Percentiles rank a stretch among this genome's conserved stretches.
These are phyloP conservation scores for Hipposideros armiger DNA, from an alignment of 2,113 vertebrate species.

Conservation along the genomic window DNA sequence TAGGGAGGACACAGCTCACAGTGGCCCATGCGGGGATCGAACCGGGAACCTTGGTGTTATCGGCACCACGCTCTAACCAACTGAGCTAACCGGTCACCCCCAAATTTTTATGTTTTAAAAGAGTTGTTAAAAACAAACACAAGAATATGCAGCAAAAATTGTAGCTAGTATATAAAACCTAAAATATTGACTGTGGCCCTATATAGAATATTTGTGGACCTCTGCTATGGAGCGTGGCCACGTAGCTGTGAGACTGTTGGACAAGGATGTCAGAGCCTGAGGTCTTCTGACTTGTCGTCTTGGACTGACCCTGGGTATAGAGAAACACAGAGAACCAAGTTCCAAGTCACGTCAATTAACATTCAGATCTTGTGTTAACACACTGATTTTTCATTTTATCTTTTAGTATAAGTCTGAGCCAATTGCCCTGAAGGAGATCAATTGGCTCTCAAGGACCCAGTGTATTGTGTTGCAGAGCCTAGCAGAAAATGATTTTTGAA, in stretches of 20 bases:
- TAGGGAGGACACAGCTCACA: too few relatives aligned
- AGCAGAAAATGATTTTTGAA: conserved; percentile 12
- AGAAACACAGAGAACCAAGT: not conserved
- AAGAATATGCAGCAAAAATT: not conserved
- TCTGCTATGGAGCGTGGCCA: not conserved
- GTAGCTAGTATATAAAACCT: not conserved
- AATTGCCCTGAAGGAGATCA: not conserved
- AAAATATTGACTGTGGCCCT: not conserved
- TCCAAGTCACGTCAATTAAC: not conserved
- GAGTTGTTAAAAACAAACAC: not conserved
- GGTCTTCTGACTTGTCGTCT: not conserved
- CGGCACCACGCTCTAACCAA: too few relatives aligned
- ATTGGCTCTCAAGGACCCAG: not conserved
- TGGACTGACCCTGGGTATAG: not conserved
- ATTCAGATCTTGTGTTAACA: not conserved
- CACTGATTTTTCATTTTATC: conserved; percentile 21
- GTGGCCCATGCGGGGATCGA: too few relatives aligned
- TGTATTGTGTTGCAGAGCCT: not conserved
- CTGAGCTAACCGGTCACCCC: too few relatives aligned
- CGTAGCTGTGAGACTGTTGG: not conserved
- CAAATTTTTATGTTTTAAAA: not conserved
- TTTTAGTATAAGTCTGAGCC: not conserved
- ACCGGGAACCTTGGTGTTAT: too few relatives aligned
- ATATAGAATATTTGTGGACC: not conserved
- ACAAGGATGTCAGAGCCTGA: not conserved